Percentiles rank a stretch among this genome's conserved stretches.
Evolutionary conservation across 2,888 invertebrate species (phyloP).

Genomic region (Taphrorychus bicolor): DNA sequence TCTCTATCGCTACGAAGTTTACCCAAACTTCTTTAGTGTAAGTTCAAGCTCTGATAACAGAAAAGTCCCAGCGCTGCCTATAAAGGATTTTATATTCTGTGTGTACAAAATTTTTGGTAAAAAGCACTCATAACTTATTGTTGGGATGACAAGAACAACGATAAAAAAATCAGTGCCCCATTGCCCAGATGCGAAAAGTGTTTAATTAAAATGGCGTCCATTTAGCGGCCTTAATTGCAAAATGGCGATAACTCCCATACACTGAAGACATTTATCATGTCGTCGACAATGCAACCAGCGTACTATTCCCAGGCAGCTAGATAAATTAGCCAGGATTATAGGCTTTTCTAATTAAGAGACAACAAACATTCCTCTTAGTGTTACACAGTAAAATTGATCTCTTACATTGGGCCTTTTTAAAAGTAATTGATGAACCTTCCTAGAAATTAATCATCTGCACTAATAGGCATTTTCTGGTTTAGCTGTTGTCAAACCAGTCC

Average conservation of each 20-base stretch:
- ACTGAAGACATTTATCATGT: conserved; percentile 20
- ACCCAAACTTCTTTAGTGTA: conserved; percentile 6
- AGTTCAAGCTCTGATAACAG: background rate
- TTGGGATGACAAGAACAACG: no score
- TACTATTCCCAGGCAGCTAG: conserved; percentile 9
- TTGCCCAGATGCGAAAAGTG: background rate
- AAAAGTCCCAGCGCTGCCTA: background rate
- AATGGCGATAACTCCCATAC: conserved; percentile 12
- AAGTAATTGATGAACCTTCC: no score
- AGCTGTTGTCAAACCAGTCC: no score
- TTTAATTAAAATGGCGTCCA: background rate
- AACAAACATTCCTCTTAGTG: conserved; percentile 12
- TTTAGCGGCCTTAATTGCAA: conserved; percentile 8
- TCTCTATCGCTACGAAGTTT: conserved; percentile 1
- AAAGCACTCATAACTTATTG: no score
- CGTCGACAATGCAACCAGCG: conserved; percentile 10
- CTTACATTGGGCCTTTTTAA: no score
- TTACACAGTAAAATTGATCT: background rate
- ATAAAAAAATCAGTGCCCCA: background rate
- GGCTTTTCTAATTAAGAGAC: conserved; percentile 14
- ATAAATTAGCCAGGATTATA: conserved; percentile 16
- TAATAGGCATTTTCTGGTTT: no score
- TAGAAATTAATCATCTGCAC: no score
- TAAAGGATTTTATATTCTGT: background rate
- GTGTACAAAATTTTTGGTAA: background rate